Conservation (phyloP, 2,113 vertebrate species). For the Nothocercus nigrocapillus region DNA sequence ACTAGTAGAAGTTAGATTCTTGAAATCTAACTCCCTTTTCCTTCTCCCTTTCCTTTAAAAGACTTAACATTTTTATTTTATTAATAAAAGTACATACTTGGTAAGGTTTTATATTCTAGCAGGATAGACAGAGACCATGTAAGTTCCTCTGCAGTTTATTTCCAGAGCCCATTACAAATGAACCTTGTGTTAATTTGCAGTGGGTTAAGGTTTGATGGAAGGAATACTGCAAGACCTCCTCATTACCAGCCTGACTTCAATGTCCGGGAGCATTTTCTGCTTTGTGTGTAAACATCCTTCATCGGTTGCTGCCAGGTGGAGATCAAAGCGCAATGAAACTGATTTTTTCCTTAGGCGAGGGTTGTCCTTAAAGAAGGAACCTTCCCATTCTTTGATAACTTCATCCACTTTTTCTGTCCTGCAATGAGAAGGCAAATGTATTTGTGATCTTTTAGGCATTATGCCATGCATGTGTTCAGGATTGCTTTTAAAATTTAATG, state of each 20-base stretch:
- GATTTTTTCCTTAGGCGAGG: constrained; percentile 96
- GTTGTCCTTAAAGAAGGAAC: constrained; percentile 97
- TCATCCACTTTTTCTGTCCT: constrained; percentile 96
- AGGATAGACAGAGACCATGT: neutral
- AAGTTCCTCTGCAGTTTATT: neutral
- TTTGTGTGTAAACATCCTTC: constrained; percentile 85
- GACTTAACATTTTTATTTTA: neutral
- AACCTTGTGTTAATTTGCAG: constrained; percentile 15
- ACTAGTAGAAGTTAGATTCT: constrained; percentile 1
- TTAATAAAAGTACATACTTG: neutral
- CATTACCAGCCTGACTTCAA: constrained; percentile 96
- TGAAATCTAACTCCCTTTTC: neutral
- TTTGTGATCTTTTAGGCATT: neutral
- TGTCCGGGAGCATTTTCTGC: constrained; percentile 87
- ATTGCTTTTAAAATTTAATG: neutral
- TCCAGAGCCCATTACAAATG: neutral
- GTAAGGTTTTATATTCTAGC: neutral
- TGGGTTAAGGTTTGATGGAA: constrained; percentile 83
- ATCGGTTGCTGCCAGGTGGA: constrained; percentile 88
- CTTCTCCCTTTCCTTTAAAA: neutral
- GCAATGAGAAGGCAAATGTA: constrained; percentile 67
- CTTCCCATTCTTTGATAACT: constrained; percentile 97
- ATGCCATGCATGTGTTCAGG: neutral
- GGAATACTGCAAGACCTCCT: constrained; percentile 93
- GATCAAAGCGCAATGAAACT: constrained; percentile 94